phyloP scores from a whole-genome alignment of 2,113 vertebrate genomes.

The Phaetusa simplex region DNA sequence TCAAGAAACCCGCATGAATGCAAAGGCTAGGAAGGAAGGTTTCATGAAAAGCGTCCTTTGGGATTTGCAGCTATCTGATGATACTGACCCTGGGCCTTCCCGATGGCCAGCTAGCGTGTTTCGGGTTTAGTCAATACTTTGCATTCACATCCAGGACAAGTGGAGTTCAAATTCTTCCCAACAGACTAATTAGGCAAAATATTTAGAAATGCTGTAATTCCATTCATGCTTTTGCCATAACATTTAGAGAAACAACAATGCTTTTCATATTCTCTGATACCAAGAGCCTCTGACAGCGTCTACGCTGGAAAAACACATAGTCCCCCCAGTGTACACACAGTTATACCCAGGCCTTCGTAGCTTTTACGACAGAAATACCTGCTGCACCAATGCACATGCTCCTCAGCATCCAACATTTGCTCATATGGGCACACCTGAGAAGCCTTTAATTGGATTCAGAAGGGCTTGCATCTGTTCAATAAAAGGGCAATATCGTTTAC shows the following conservation, averaged over 20 bases:
- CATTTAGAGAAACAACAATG: conserved; percentile 37
- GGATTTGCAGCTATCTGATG: not conserved
- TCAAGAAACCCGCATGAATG: not conserved
- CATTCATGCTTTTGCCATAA: conserved; percentile 20
- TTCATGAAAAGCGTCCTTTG: not conserved
- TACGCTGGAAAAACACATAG: not conserved
- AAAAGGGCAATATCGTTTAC: not conserved
- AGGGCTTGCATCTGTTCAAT: not conserved
- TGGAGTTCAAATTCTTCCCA: conserved; percentile 63
- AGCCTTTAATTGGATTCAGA: not conserved
- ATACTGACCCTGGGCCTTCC: not conserved
- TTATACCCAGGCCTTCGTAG: not conserved
- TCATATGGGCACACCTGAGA: not conserved
- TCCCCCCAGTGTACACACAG: not conserved
- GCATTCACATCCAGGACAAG: conserved; percentile 9
- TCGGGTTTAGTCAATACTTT: conserved; percentile 12
- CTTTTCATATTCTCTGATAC: not conserved
- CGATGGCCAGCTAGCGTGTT: not conserved
- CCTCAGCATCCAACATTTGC: not conserved
- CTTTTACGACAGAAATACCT: not conserved
- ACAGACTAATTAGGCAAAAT: conserved; percentile 61
- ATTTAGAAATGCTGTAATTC: conserved; percentile 41
- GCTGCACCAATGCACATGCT: not conserved
- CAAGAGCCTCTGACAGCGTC: not conserved
- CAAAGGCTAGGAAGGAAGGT: not conserved